Conservation (phyloP, 1,140 invertebrate genomes). For the Drosophila gunungcola region DNA sequence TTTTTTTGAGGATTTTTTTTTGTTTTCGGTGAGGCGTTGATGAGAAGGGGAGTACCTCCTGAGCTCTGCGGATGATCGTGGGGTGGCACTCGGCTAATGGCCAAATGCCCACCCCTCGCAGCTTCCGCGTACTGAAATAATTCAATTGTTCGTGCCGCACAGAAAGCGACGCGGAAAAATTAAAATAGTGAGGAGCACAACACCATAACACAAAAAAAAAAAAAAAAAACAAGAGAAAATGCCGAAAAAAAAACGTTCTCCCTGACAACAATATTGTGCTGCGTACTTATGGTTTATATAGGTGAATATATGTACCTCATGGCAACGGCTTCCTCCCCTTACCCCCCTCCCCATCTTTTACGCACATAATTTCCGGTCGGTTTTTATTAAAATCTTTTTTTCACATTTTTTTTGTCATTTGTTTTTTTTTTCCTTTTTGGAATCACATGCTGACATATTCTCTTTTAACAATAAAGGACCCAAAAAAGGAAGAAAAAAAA, state of each 20-base stretch:
- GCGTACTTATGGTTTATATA: conserved; percentile 53
- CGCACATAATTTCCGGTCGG: conserved; percentile 82
- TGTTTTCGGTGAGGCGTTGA: conserved; percentile 43
- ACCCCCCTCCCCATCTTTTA: conserved; percentile 26
- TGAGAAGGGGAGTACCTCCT: conserved; percentile 37
- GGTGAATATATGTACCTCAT: conserved; percentile 37
- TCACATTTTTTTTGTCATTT: conserved; percentile 13
- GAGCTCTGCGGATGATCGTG: conserved; percentile 57
- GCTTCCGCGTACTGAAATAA: conserved; percentile 78
- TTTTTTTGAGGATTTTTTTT: conserved; percentile 50
- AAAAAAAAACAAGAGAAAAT: conserved; percentile 45
- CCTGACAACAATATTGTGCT: conserved; percentile 66
- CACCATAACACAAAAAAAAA: conserved; percentile 28
- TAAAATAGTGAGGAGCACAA: conserved; percentile 73
- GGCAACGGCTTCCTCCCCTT: conserved; percentile 40
- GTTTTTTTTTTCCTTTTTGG: conserved; percentile 27
- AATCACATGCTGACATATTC: conserved; percentile 83
- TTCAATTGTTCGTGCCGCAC: conserved; percentile 81
- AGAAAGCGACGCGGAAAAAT: conserved; percentile 76
- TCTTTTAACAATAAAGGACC: conserved; percentile 63
- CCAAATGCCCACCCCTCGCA: conserved; percentile 67
- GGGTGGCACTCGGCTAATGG: conserved; percentile 70
- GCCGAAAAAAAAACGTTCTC: conserved; percentile 44
- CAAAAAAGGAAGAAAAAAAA: conserved; percentile 20
- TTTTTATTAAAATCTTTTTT: conserved; percentile 70